Percentiles rank a stretch among this genome's conserved stretches.
Conservation (phyloP, 2,797 vertebrate genomes). For the Acestrorhynchus altus region DNA sequence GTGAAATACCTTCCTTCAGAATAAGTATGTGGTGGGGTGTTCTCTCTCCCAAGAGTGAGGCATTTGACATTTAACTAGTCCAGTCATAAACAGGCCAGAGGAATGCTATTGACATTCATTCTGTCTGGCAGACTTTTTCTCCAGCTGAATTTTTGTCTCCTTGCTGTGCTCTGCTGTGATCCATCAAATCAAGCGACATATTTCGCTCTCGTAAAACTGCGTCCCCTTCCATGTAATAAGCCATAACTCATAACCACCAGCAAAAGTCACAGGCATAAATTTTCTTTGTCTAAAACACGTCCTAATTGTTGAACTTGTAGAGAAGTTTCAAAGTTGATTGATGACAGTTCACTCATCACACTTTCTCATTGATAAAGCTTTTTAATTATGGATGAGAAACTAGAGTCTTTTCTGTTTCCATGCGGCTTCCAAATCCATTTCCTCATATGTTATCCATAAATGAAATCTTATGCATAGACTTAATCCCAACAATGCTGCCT, state of each 20-base stretch:
- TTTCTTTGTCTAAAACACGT: conserved; percentile 5
- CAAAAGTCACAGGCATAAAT: conserved; percentile 23
- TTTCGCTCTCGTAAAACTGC: conserved; percentile 17
- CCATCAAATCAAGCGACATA: conserved; percentile 39
- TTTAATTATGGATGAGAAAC: not conserved
- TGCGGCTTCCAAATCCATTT: too few species aligned
- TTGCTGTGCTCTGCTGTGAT: conserved; percentile 28
- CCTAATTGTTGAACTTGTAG: conserved; percentile 22
- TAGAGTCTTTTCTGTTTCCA: fast-evolving
- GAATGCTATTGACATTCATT: conserved; percentile 75
- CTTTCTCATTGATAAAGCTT: not conserved
- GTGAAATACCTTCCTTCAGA: conserved; percentile 57
- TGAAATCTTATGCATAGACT: too few species aligned
- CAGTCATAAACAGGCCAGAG: conserved; percentile 67
- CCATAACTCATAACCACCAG: conserved; percentile 21
- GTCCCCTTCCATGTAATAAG: conserved; percentile 21
- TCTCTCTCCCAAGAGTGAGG: conserved; percentile 56
- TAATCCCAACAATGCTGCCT: too few species aligned
- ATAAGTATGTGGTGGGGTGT: conserved; percentile 27
- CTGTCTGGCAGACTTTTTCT: conserved; percentile 61
- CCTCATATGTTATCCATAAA: not conserved
- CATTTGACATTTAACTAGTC: conserved; percentile 76
- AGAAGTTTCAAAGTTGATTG: conserved; percentile 4
- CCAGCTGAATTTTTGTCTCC: conserved; percentile 39
- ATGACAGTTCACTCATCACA: too few species aligned